phyloP scores from a whole-genome alignment of 1,140 invertebrate genomes.

The Danaus plexippus region DNA sequence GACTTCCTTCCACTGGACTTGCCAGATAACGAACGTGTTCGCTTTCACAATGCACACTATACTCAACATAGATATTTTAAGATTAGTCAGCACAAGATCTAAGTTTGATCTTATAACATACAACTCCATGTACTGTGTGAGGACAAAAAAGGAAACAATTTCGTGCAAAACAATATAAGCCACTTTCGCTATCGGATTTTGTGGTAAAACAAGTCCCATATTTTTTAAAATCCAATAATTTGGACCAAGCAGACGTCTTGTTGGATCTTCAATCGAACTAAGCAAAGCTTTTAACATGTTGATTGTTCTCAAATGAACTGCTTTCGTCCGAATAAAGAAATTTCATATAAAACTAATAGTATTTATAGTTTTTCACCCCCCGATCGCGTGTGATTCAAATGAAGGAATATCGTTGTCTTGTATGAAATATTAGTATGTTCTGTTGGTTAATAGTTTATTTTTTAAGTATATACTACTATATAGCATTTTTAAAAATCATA shows the following conservation, averaged over 20 bases:
- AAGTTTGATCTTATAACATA: constrained; percentile 48
- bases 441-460: not conserved
- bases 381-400: constrained; percentile 1
- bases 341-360: no score
- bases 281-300: constrained; percentile 42
- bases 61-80: constrained; percentile 58
- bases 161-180: constrained; percentile 38
- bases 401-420: constrained; percentile 6
- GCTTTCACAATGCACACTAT: constrained; percentile 48
- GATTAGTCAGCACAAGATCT: constrained; percentile 45
- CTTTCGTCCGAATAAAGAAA: no score
- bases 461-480: no score
- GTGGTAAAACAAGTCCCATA: constrained; percentile 48
- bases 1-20: constrained; percentile 41
- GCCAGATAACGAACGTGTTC: constrained; percentile 47
- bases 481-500: no score
- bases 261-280: constrained; percentile 34
- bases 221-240: constrained; percentile 50
- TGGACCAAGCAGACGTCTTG: constrained; percentile 39
- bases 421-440: constrained; percentile 8
- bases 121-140: constrained; percentile 50
- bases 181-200: constrained; percentile 26
- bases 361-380: no score
- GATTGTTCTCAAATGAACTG: not conserved
- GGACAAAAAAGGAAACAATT: constrained; percentile 39